Evolutionary conservation across 2,888 invertebrate species (phyloP).

Genomic region (Yponomeuta malinellus): DNA sequence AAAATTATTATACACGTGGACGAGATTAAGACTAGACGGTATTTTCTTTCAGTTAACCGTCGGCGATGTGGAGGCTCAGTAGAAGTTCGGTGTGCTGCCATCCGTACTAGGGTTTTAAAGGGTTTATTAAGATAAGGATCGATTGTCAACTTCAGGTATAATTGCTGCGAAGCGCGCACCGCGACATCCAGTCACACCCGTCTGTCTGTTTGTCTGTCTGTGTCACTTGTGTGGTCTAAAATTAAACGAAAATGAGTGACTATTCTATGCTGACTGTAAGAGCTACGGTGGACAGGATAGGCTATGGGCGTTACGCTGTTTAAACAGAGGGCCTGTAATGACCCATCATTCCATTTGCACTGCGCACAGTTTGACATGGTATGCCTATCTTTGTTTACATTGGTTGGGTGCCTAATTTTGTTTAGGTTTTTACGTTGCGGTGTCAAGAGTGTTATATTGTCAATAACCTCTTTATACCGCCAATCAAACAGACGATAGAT

Average conservation of each 20-base stretch:
- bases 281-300: background rate
- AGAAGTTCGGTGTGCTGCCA: no score
- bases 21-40: no score
- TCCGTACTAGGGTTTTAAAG: background rate
- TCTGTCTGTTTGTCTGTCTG: slow-evolving; percentile 27
- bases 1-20: no score
- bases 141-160: background rate
- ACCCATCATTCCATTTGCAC: slow-evolving; percentile 11
- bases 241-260: no score
- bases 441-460: background rate
- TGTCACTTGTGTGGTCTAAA: background rate
- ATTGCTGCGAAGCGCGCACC: slow-evolving; percentile 16
- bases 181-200: slow-evolving; percentile 37
- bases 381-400: background rate
- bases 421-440: background rate
- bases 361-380: background rate
- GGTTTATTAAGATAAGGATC: background rate
- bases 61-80: no score
- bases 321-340: slow-evolving; percentile 6
- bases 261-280: no score
- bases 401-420: background rate
- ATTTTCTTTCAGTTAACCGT: no score
- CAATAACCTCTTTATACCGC: no score
- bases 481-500: no score
- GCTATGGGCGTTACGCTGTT: background rate